Conservation (phyloP, 2,888 invertebrate genomes). For the Doris montereyensis region DNA sequence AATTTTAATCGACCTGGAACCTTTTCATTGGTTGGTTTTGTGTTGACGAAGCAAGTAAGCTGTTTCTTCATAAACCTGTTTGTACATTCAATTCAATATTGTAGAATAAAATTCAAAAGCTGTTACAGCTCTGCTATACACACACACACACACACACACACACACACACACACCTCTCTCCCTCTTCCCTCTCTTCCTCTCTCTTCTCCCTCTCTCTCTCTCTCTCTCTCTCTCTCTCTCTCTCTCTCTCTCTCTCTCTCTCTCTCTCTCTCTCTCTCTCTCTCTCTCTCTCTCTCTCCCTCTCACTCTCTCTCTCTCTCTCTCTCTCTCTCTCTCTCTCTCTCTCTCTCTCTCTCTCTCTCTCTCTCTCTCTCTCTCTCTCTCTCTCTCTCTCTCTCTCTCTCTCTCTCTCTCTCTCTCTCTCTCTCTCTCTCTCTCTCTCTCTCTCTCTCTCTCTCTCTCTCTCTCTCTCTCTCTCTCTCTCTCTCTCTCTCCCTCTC, state of each 20-base stretch:
- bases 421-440: not conserved
- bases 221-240: not conserved
- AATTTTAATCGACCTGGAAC: no score
- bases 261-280: not conserved
- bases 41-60: no score
- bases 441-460: not conserved
- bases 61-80: no score
- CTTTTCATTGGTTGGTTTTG: no score
- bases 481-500: not conserved
- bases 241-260: conserved; percentile 3
- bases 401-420: not conserved
- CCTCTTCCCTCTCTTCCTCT: not conserved
- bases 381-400: not conserved
- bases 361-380: not conserved
- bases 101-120: no score
- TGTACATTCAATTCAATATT: no score
- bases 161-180: not conserved
- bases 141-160: not conserved
- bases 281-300: not conserved
- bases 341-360: not conserved
- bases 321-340: not conserved
- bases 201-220: not conserved
- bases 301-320: not conserved
- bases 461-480: not conserved
- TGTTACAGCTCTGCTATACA: not conserved